Evolutionary conservation across 2,113 vertebrate genomes (phyloP).

Genomic region (Oenanthe oenanthe): DNA sequence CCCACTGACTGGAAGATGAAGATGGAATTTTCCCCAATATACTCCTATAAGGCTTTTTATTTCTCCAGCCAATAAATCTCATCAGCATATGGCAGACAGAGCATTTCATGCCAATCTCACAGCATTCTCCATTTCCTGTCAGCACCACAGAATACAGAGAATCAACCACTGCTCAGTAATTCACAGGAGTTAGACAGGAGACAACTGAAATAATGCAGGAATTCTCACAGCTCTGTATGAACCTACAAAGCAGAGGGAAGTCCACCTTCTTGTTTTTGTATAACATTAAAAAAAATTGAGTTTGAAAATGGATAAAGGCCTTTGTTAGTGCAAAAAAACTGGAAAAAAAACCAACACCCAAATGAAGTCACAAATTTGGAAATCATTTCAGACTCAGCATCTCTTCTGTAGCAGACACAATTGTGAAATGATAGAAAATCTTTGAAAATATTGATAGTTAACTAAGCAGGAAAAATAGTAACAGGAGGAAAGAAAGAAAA

Average conservation of each 20-base stretch:
- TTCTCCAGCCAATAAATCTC: not conserved
- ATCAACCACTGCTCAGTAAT: not conserved
- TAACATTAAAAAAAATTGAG: not conserved
- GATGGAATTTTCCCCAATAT: not conserved
- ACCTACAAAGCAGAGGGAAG: not conserved
- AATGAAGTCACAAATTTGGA: rapidly evolving
- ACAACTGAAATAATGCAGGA: not conserved
- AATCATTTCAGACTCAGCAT: not conserved
- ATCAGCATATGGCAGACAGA: not conserved
- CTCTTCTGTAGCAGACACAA: not conserved
- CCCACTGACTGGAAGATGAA: not conserved
- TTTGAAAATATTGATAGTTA: not conserved
- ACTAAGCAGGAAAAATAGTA: not conserved
- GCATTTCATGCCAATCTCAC: not conserved
- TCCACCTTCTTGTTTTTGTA: not conserved
- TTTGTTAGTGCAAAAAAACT: not conserved
- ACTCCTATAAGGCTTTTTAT: not conserved
- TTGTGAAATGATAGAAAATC: not conserved
- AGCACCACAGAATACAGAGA: not conserved
- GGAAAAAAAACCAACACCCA: not conserved
- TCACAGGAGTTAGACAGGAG: not conserved
- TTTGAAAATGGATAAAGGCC: not conserved
- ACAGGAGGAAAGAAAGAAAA: rapidly evolving
- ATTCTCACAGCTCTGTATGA: not conserved
- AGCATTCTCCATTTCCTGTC: not conserved